Evolutionary conservation across 2,113 vertebrate species (phyloP).

Genomic region (Cathartes aura): DNA sequence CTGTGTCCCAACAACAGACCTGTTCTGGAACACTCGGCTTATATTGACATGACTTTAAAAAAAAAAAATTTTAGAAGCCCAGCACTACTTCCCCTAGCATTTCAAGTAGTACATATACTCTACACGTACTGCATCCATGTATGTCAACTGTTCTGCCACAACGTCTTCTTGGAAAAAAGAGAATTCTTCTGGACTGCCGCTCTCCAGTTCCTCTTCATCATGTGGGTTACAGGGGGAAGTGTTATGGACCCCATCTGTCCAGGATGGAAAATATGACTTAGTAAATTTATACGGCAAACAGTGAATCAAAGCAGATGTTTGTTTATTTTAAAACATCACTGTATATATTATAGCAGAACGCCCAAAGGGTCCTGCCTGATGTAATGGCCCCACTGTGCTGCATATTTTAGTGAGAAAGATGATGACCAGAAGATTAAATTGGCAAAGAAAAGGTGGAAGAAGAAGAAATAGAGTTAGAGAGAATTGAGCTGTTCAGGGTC

Average conservation of each 20-base stretch:
- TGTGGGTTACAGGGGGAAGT: conserved; percentile 74
- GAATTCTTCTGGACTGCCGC: conserved; percentile 83
- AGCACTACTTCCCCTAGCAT: not conserved
- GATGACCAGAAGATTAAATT: not conserved
- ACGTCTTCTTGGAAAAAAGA: conserved; percentile 85
- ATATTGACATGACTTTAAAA: not conserved
- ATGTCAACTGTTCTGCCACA: conserved; percentile 94
- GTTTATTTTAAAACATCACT: not conserved
- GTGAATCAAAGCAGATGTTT: not conserved
- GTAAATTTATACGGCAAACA: not conserved
- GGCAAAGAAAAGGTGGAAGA: not conserved
- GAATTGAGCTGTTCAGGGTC: not conserved
- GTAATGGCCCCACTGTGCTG: not conserved
- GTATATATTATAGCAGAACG: not conserved
- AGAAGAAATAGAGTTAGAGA: not conserved
- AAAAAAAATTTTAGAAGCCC: not conserved
- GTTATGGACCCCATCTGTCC: conserved; percentile 80
- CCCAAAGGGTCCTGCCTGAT: not conserved
- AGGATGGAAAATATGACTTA: not conserved
- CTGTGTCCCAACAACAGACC: not conserved
- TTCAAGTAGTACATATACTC: not conserved
- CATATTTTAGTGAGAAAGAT: not conserved
- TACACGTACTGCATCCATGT: conserved; percentile 91
- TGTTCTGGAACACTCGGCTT: not conserved
- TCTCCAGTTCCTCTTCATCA: conserved; percentile 85